Base-by-base conservation (phyloP, 1,140 invertebrate species). In the Drosophila auraria region DNA sequence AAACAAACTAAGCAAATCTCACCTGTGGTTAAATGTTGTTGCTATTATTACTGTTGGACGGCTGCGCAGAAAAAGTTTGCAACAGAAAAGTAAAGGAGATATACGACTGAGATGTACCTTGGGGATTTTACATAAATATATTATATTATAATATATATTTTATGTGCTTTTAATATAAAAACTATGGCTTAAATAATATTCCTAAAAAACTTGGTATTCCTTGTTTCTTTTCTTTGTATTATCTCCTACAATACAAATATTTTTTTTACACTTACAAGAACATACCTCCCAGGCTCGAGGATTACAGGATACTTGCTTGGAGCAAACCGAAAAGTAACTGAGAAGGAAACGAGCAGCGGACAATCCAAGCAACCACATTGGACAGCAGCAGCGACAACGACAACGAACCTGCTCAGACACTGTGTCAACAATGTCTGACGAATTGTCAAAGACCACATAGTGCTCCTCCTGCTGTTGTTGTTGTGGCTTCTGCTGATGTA, bases 381-480 rank as follows among this genome's bases (percentile, higher is more conserved):
- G 62, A 56, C 44, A 68, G 33, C 47, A 58, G 56, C 42, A 15
- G 50, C 50, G 63, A 57, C 50, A 53, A 45, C 17, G 42, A 64
- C 59, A 72, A 73, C 54, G 45, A 50, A 80, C 63, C 72, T 61
- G 74, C 87, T 75, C 77, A 71, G 79, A 87, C 78, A 61, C 65
- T 66, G 80, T 84, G 70, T 73, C 78, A 84, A 89, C 86, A 78
- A 65, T 76, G 73, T 75, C 86, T 90, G 84, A 89, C 81, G 82
- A 82, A 90, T 87, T 84, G 86, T 90, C 84, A 75, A 50, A 81
- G 71, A 69, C 81, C 86, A 49, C 81, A 89, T 74, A 89, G 27
- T 50, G 54, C 20, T 61, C 49, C 33, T 62, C 58, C 49, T 65
- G 72, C 70, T 54, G 57, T 69, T 60, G 36, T 59, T 45, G 42